Evolutionary conservation across 2,888 invertebrate species (phyloP), one percentile per base, ranked within the genome.

Genomic region (Oxystoma pomonae): DNA sequence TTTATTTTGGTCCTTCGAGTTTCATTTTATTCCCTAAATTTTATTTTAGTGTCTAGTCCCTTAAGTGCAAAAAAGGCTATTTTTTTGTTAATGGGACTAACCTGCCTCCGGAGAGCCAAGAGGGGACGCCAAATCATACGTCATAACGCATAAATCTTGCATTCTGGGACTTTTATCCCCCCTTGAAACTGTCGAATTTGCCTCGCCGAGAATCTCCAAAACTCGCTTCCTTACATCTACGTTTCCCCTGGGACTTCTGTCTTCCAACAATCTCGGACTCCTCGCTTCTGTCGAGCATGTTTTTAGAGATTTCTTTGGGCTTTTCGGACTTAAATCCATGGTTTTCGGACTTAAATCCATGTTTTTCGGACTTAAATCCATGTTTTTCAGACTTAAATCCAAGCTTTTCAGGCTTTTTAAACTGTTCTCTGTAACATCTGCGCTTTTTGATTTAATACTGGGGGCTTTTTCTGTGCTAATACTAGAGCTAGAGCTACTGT

Each of bases 141-240:
- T 75, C 22, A 78, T 80, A 1, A 75, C 71, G 65, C 78, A 78
- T 17, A 80, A 68, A 73, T 80, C 78, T 68, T 79, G 79, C 59
- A 80, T 60, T 57, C 77, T 70, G 0, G 78, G 76, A 69, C 77
- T 79, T 61, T 76, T 77, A 64, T 79, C 77, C 3, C 74, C 74
- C 58, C 75, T 72, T 7, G 72, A 67, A 58, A 64, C 67, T 20
- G 69, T 64, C 57, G 69, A 71, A 35, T 12, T 12, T 1, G 75
- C 73, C 65, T 79, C 78, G 0, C 76, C 75, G 65, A 80, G 70
- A 67, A 80, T 80, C 70, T 80, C 77, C 0, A 75, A 76, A 17
- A 79, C 78, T 20, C 79, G 67, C 64, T 78, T 77, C 61, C 77
- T 77, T 1, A 78, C 76, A 66, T 78, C 75, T 16, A 69, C 63